Percentiles rank a stretch among this genome's conserved stretches.
Evolutionary conservation across 2,113 vertebrate genomes (phyloP).

Genomic region (Rhinolophus ferrumequinum): DNA sequence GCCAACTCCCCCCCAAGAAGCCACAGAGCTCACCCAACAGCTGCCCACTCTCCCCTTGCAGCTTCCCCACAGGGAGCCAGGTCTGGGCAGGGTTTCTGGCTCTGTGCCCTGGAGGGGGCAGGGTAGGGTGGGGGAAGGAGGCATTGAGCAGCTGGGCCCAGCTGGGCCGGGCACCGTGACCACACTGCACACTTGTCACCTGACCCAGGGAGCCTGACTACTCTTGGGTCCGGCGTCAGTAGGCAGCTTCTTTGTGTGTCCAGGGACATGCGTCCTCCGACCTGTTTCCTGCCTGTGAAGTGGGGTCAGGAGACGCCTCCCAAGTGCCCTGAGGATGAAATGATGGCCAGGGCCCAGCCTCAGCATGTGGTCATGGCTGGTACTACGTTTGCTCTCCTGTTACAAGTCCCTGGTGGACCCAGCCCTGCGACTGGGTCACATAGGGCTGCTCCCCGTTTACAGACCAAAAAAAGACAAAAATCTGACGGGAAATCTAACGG

Average conservation of each 20-base stretch:
- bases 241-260: fast-evolving
- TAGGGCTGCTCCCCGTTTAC: not conserved
- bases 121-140: not conserved
- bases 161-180: fast-evolving
- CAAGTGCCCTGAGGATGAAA: fast-evolving
- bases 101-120: not conserved
- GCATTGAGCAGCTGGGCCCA: not conserved
- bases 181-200: fast-evolving
- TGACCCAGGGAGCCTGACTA: fast-evolving
- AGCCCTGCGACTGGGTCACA: not conserved
- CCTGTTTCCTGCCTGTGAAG: not conserved
- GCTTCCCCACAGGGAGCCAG: fast-evolving
- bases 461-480: not conserved
- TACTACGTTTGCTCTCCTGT: fast-evolving
- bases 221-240: fast-evolving
- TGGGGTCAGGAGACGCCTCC: fast-evolving
- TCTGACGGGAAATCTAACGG: fast-evolving
- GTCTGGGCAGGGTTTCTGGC: no score
- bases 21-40: not conserved
- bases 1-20: fast-evolving
- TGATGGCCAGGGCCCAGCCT: fast-evolving
- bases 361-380: fast-evolving
- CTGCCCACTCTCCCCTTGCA: fast-evolving
- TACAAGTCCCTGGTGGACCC: not conserved
- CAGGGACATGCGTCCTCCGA: not conserved